phyloP scores from a whole-genome alignment of 2,797 vertebrate species.

The Hafferia zeledoni region DNA sequence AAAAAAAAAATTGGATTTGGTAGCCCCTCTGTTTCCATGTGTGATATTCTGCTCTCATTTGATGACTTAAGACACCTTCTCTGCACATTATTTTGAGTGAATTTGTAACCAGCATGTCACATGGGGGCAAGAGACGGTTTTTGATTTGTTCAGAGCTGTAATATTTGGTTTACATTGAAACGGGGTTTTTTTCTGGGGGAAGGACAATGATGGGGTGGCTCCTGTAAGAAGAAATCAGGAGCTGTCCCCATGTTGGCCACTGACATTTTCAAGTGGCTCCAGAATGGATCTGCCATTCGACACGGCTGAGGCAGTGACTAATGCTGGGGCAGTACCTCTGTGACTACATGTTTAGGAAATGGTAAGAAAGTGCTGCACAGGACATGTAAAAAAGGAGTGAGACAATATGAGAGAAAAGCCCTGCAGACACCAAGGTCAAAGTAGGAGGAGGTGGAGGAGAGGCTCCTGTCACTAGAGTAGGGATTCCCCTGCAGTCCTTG shows the following conservation, averaged over 20 bases:
- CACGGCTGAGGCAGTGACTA: too few species aligned
- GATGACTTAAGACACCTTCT: not conserved
- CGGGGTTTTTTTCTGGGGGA: not conserved
- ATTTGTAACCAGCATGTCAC: not conserved
- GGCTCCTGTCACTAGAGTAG: rapidly evolving
- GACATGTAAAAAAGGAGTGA: not conserved
- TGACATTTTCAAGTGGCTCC: not conserved
- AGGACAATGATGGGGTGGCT: rapidly evolving
- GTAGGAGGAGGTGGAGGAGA: not conserved
- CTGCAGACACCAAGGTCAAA: not conserved
- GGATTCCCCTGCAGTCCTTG: not conserved
- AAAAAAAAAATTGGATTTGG: not conserved
- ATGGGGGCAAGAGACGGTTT: not conserved
- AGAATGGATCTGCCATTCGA: not conserved
- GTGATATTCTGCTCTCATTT: not conserved
- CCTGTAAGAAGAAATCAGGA: not conserved
- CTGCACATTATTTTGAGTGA: not conserved
- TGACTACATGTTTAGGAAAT: rapidly evolving
- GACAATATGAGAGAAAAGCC: not conserved
- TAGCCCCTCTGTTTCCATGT: not conserved
- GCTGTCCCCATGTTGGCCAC: rapidly evolving
- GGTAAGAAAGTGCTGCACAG: rapidly evolving
- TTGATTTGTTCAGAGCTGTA: not conserved
- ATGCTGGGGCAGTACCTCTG: not conserved
- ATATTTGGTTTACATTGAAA: not conserved